phyloP scores from a whole-genome alignment of 2,113 vertebrate species.

The Strigops habroptila region DNA sequence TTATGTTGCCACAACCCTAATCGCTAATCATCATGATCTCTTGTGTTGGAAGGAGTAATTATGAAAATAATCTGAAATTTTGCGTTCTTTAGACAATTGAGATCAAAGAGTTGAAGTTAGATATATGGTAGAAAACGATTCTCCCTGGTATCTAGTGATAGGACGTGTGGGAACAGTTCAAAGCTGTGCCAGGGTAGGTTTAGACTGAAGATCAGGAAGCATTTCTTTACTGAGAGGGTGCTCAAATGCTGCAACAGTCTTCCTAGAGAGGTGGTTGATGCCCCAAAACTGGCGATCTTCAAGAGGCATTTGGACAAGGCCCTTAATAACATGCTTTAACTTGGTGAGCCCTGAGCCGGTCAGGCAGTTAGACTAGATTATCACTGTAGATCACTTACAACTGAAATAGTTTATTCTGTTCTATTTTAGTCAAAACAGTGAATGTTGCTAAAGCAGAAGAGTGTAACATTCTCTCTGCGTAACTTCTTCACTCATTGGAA shows the following conservation, averaged over 20 bases:
- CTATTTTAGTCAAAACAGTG: not conserved
- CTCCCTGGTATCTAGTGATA: not conserved
- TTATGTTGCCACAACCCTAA: not conserved
- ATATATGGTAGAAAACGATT: not conserved
- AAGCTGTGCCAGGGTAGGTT: not conserved
- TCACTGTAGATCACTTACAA: accelerated
- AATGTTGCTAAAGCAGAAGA: not conserved
- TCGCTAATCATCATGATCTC: not conserved
- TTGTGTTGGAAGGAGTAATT: not conserved
- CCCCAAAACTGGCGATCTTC: not conserved
- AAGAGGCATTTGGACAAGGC: not conserved
- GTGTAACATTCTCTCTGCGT: not conserved
- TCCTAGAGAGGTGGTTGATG: not conserved
- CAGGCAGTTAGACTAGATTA: not conserved
- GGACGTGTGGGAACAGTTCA: accelerated
- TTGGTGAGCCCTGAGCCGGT: not conserved
- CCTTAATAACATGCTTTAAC: not conserved
- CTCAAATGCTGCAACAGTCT: not conserved
- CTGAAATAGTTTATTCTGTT: not conserved
- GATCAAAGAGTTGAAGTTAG: not conserved
- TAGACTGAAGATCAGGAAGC: accelerated
- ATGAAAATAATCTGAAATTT: not conserved
- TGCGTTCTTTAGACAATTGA: not conserved
- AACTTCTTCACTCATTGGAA: not conserved
- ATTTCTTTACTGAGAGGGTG: not conserved